phyloP scores from a whole-genome alignment of 2,888 invertebrate genomes.

The Aquatica leii region DNA sequence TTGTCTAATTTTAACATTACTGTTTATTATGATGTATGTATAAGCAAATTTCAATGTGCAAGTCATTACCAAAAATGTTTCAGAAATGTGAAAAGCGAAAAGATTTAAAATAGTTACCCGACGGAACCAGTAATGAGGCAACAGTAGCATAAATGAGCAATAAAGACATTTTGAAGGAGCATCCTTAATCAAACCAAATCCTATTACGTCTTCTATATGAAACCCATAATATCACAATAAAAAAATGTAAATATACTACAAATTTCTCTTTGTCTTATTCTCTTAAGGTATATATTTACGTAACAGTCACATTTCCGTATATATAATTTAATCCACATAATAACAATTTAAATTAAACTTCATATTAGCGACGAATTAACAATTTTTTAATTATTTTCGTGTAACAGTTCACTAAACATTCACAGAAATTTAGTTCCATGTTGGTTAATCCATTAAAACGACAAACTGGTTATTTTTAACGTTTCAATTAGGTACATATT shows the following conservation, averaged over 20 bases:
- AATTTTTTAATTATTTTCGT: not conserved
- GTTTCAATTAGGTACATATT: slow-evolving; percentile 10
- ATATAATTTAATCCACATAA: not conserved
- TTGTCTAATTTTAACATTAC: not conserved
- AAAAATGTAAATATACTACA: slow-evolving; percentile 21
- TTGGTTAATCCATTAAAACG: not conserved
- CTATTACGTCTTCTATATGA: slow-evolving; percentile 18
- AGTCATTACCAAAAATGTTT: too few relatives aligned
- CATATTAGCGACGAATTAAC: not conserved
- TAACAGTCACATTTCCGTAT: not conserved
- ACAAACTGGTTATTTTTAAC: not conserved
- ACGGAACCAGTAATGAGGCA: slow-evolving; percentile 29
- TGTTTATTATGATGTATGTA: not conserved
- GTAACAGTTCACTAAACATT: slow-evolving; percentile 6
- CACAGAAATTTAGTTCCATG: slow-evolving; percentile 6
- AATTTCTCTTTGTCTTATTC: not conserved
- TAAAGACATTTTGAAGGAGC: slow-evolving; percentile 27
- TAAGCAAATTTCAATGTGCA: too few relatives aligned
- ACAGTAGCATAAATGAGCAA: slow-evolving; percentile 28
- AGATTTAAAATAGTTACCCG: slow-evolving; percentile 22
- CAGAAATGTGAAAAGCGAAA: not conserved
- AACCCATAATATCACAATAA: slow-evolving; percentile 26
- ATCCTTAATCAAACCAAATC: slow-evolving; percentile 25
- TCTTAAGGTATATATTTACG: not conserved
- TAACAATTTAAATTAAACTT: not conserved